Conservation (phyloP, 2,888 invertebrate species). For the Rhagium mordax region DNA sequence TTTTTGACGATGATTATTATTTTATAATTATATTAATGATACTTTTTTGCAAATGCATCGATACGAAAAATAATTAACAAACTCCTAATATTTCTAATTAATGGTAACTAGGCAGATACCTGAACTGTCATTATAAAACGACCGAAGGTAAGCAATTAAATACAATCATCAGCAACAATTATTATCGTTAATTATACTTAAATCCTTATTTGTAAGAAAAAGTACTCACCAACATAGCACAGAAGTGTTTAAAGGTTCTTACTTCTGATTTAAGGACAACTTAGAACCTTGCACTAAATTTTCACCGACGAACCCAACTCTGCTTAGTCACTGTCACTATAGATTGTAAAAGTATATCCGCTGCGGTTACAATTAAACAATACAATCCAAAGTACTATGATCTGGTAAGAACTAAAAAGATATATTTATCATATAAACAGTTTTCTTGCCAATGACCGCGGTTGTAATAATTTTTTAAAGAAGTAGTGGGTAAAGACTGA, state of each 20-base stretch:
- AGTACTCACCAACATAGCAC: slow-evolving; percentile 33
- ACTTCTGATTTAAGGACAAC: neutral
- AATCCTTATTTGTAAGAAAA: slow-evolving; percentile 9
- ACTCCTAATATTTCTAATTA: too few species aligned
- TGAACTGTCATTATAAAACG: neutral
- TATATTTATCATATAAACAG: slow-evolving; percentile 34
- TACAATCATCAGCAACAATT: slow-evolving; percentile 27
- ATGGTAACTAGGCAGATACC: neutral
- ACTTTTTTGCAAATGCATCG: too few species aligned
- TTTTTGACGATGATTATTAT: too few species aligned
- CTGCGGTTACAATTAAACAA: neutral
- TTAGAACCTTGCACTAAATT: slow-evolving; percentile 43
- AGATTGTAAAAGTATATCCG: neutral
- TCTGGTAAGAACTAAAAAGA: slow-evolving; percentile 37
- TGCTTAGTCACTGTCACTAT: neutral
- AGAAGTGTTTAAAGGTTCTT: slow-evolving; percentile 1
- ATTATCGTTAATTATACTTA: neutral
- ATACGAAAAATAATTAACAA: too few species aligned
- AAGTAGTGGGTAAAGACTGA: slow-evolving; percentile 2
- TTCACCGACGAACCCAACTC: neutral
- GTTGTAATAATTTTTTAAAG: slow-evolving; percentile 29
- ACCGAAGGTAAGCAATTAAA: neutral
- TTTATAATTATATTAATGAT: too few species aligned
- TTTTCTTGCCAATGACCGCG: slow-evolving; percentile 43
- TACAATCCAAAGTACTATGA: slow-evolving; percentile 1